phyloP scores from a whole-genome alignment of 1,140 invertebrate species.

The Lucilia cuprina region DNA sequence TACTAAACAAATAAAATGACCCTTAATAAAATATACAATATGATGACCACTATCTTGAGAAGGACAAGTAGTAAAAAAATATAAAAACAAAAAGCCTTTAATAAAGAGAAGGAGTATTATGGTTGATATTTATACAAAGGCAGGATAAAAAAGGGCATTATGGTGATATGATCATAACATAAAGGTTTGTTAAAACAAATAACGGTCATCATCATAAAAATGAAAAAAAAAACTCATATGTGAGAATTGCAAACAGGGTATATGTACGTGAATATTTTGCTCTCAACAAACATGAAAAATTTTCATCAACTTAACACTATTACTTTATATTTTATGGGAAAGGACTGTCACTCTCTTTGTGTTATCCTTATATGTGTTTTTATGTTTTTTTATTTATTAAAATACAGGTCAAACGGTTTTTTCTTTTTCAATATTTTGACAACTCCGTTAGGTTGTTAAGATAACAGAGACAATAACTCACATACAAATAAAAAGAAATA shows the following conservation, averaged over 20 bases:
- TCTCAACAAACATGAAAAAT: background rate
- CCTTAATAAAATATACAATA: constrained; percentile 27
- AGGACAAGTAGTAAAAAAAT: background rate
- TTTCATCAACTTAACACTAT: background rate
- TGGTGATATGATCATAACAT: constrained; percentile 7
- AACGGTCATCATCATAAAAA: constrained; percentile 25
- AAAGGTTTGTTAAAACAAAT: constrained; percentile 23
- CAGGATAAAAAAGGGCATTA: background rate
- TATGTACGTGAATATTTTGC: background rate
- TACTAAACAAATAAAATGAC: constrained; percentile 10
- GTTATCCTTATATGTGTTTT: background rate
- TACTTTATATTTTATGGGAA: background rate
- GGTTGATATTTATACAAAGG: too few relatives aligned
- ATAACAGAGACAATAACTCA: background rate
- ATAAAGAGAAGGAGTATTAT: background rate
- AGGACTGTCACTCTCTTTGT: background rate
- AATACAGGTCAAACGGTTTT: background rate
- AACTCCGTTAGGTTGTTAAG: constrained; percentile 1
- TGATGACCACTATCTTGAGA: background rate
- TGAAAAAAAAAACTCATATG: background rate
- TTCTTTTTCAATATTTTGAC: constrained; percentile 13
- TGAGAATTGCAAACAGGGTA: background rate
- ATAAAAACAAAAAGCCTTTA: background rate
- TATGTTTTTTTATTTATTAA: background rate
- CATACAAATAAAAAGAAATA: too few relatives aligned